Percentiles rank a stretch among this genome's conserved stretches.
These are phyloP conservation scores for Habropoda laboriosa DNA, from an alignment of 1,140 invertebrate species.

Conservation along the genomic window DNA sequence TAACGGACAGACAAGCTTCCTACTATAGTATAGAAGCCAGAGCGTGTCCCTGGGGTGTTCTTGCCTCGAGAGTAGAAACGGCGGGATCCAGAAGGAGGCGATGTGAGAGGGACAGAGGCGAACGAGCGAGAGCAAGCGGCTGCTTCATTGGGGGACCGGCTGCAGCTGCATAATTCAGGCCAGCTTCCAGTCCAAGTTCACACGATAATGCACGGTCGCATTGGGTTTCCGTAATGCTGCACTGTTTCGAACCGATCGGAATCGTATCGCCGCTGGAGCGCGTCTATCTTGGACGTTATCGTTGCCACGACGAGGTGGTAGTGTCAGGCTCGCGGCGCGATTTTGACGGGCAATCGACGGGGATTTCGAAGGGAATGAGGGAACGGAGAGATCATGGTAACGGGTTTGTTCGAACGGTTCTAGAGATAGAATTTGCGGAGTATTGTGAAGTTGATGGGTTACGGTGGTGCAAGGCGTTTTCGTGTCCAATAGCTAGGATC, in stretches of 20 bases:
- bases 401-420: too few relatives aligned
- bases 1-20: slow-evolving; percentile 67
- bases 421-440: neutral
- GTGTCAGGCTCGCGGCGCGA: slow-evolving; percentile 3
- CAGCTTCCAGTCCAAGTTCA: slow-evolving; percentile 56
- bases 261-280: slow-evolving; percentile 18
- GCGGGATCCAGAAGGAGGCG: neutral
- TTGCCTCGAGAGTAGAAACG: slow-evolving; percentile 39
- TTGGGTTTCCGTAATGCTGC: slow-evolving; percentile 10
- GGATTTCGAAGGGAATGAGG: neutral
- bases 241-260: slow-evolving; percentile 41
- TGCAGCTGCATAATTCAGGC: slow-evolving; percentile 65
- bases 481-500: too few relatives aligned
- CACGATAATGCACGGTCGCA: slow-evolving; percentile 56
- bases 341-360: neutral
- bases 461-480: neutral
- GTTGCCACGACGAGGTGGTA: neutral
- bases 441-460: neutral
- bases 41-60: slow-evolving; percentile 60
- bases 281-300: slow-evolving; percentile 28
- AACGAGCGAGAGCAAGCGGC: slow-evolving; percentile 17
- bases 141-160: slow-evolving; percentile 29
- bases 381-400: neutral
- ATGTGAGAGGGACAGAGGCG: neutral
- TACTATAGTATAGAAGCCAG: slow-evolving; percentile 52